Evolutionary conservation across 1,140 invertebrate genomes (phyloP), one percentile per base, ranked within the genome.

Genomic region (Tetramorium alpestre): DNA sequence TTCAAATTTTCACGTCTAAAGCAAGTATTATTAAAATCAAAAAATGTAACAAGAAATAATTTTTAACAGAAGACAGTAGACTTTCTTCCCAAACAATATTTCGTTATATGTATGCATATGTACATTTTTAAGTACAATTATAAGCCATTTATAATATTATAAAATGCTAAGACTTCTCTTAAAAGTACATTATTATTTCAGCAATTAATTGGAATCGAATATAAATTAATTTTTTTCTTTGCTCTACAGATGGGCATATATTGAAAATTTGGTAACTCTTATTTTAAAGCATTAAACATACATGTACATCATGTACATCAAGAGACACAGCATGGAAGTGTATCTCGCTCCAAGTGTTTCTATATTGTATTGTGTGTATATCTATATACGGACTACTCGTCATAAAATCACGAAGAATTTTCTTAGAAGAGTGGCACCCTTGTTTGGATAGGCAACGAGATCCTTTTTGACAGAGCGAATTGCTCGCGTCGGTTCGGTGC

Each of bases 401-500:
- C 25, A 38, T 10, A 11, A 62, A 84, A 73, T 84, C 69, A n/a
- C 25, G 16, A 54, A 67, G 22, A 62, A 33, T 38, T 73, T 70
- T 47, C 69, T 75, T 60, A 51, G 49, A 72, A 75, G 56, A 75
- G 62, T 28, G 72, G 67, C 65, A 18, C 60, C 22, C 67, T 88
- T 85, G 88, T 87, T 87, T 85, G 85, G 67, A 44, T 75, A 84
- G 80, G 69, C 47, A 56, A 49, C 69, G 72, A 78, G 75, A 91
- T 87, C 78, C 88, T 86, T 85, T 88, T 90, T 85, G 86, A 91
- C 88, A 75, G 73, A 86, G 85, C 86, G 89, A 92, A 90, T 92
- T 86, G 87, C 73, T 85, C 67, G 88, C 72, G 58, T 77, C 81
- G 54, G 81, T 90, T 67, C 80, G 85, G 60, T 51, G 49, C 72